These are phyloP conservation scores for Conops quadrifasciatus DNA, from an alignment of 2,888 invertebrate genomes.

Conservation along the genomic window DNA sequence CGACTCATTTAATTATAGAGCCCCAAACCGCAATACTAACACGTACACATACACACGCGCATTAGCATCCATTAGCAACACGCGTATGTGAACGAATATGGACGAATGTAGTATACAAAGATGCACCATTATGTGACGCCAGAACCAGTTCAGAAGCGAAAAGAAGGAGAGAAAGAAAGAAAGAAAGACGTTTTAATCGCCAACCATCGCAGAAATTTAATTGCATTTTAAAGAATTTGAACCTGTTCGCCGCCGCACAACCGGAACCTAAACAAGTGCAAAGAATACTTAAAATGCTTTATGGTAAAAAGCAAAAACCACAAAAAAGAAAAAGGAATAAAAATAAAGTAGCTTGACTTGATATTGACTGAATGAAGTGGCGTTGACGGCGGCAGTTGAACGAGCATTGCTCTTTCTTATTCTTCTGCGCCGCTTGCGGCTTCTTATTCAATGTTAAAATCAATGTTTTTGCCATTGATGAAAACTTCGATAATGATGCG, in stretches of 20 bases:
- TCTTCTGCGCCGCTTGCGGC: not conserved
- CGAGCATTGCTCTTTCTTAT: not conserved
- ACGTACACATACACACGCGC: not conserved
- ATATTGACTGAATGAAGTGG: slow-evolving; percentile 34
- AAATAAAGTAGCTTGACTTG: slow-evolving; percentile 18
- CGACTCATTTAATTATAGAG: slow-evolving; percentile 62
- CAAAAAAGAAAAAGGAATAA: not conserved
- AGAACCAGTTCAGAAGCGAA: not conserved
- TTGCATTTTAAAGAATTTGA: slow-evolving; percentile 21
- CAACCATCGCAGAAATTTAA: slow-evolving; percentile 23
- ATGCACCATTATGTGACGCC: not conserved
- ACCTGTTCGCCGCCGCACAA: slow-evolving; percentile 29
- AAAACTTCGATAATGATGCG: slow-evolving; percentile 27
- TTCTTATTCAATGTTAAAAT: not conserved
- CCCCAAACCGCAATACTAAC: not conserved
- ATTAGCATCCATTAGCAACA: not conserved
- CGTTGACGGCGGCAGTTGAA: slow-evolving; percentile 35
- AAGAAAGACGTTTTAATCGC: not conserved
- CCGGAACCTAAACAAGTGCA: not conserved
- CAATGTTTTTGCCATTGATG: slow-evolving; percentile 25
- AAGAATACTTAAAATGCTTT: not conserved
- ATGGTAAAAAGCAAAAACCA: not conserved
- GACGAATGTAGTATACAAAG: no score
- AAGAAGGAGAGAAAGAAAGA: not conserved
- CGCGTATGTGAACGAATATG: no score